Base-by-base conservation (phyloP, 1,140 invertebrate species). In the Chionoecetes opilio region DNA sequence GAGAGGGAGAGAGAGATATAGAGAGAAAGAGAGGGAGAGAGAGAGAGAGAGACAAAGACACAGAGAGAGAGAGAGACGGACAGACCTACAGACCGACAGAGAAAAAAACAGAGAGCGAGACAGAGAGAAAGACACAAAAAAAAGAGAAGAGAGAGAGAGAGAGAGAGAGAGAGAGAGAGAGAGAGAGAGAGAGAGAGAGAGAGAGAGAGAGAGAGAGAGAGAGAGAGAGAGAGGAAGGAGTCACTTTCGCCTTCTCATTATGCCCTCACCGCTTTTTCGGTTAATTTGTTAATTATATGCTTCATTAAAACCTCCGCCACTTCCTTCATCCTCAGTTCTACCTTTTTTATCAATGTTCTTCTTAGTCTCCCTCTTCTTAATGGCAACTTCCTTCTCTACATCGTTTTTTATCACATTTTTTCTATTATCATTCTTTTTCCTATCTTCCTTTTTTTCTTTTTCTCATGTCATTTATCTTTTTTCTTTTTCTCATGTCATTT, bases 271-370 rank as follows among this genome's bases (percentile, higher is more conserved):
- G 63, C 63, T 75, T 75, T 75, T 75, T 75, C 63, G 63, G 63
- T 75, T 75, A 75, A 75, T 75, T 75, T n/a, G 63, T 21, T 75
- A 75, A 75, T 75, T 75, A 75, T 75, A 75, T 75, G 63, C 63
- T n/a, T n/a, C 63, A 75, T 75, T 75, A 75, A 11, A 75, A 21
- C 63, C 21, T 75, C 63, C 63, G 26, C 63, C 63, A n/a, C 63
- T n/a, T 75, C 63, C 21, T 75, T 26, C 63, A 53, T 17, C 0
- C 8, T 53, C 46, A 53, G 11, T 53, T 53, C 46, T 9, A 14
- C 46, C 46, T 53, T 53, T 53, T 53, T 53, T 53, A 17, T 17
- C 21, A 17, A 14, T 17, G 11, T 53, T 11, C 46, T 53, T 11
- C 46, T 53, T 17, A n/a, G 11, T 53, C 46, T 17, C 21, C 46